Conservation (phyloP, 2,888 invertebrate species). For the Gnatocerus cornutus region DNA sequence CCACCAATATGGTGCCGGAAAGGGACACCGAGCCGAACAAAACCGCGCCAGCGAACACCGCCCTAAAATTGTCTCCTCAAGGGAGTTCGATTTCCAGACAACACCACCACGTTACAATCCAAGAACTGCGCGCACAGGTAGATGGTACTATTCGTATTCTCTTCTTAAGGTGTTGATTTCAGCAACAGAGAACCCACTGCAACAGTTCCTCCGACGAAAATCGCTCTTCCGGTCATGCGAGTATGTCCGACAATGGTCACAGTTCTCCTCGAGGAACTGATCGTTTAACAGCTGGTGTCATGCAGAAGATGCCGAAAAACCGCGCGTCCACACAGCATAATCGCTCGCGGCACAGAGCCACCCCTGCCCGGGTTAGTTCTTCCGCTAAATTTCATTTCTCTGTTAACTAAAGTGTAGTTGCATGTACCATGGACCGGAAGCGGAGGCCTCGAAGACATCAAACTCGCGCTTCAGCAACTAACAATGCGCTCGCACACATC, state of each 20-base stretch:
- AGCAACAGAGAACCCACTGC: slow-evolving; percentile 65
- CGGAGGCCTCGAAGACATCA: slow-evolving; percentile 89
- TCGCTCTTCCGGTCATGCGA: slow-evolving; percentile 93
- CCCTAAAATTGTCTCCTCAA: slow-evolving; percentile 61
- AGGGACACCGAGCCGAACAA: slow-evolving; percentile 72
- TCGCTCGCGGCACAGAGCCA: slow-evolving; percentile 78
- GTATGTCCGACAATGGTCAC: slow-evolving; percentile 93
- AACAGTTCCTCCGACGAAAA: slow-evolving; percentile 90
- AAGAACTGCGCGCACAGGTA: slow-evolving; percentile 75
- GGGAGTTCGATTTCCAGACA: slow-evolving; percentile 68
- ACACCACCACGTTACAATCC: slow-evolving; percentile 77
- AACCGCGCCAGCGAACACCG: slow-evolving; percentile 64
- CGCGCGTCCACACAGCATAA: slow-evolving; percentile 77
- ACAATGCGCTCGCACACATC: slow-evolving; percentile 89
- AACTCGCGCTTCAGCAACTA: slow-evolving; percentile 90
- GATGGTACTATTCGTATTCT: too few species aligned
- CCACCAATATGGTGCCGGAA: slow-evolving; percentile 73
- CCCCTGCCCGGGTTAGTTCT: slow-evolving; percentile 75
- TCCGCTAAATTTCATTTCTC: not conserved
- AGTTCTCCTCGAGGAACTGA: slow-evolving; percentile 77
- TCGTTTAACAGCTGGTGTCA: slow-evolving; percentile 78
- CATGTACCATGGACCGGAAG: slow-evolving; percentile 75
- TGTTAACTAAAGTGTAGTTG: slow-evolving; percentile 64
- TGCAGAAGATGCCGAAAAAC: slow-evolving; percentile 78
- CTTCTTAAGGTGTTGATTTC: too few species aligned